Evolutionary conservation across 2,888 invertebrate genomes (phyloP), one percentile per base, ranked within the genome.

Genomic region (Nineta flava): DNA sequence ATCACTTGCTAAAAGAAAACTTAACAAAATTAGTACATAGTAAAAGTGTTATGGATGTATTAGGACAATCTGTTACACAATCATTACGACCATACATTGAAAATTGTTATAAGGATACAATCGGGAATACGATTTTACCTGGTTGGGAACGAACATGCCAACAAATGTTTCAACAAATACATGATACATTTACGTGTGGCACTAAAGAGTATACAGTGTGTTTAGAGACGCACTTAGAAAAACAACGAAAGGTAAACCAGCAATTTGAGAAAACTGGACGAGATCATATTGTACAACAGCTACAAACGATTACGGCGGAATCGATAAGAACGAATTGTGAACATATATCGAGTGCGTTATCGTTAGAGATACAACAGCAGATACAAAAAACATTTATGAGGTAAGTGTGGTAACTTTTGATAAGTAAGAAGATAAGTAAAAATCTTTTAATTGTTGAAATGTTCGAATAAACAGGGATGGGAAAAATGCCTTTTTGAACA

Each of bases 131-230:
- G 54, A 72, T 92, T 44, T 72, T 93, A 59, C 94, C 95, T 3
- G 79, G 83, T 32, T 86, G 92, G 74, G 93, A 95, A 65, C 83
- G 83, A 62, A 80, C 87, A 50, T 87, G 87, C 57, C 81, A 83
- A 59, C 80, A 80, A 61, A 84, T 96, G 76, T 92, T 94, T 63
- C 75, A 80, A 44, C 94, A 96, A 67, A 75, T 96, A 50, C 91
- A 92, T 63, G 84, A 87, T 47, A 79, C 85, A 15, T 96, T 95
- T 68, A 79, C 83, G 48, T 76, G 76, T 55, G 96, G 96, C 49
- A 88, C 93, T 7, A 83, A 83, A 63, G 93, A 95, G 68, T 92
- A 69, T 59, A 64, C 67, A 3, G 61, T 65, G 41, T 65, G 64
- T n/a, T 63, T 69, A 15, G 69, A 69, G 55, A 60, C 53, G 50